Evolutionary conservation across 2,888 invertebrate species (phyloP), one percentile per base, ranked within the genome.

Genomic region (Thymelicus acteon): DNA sequence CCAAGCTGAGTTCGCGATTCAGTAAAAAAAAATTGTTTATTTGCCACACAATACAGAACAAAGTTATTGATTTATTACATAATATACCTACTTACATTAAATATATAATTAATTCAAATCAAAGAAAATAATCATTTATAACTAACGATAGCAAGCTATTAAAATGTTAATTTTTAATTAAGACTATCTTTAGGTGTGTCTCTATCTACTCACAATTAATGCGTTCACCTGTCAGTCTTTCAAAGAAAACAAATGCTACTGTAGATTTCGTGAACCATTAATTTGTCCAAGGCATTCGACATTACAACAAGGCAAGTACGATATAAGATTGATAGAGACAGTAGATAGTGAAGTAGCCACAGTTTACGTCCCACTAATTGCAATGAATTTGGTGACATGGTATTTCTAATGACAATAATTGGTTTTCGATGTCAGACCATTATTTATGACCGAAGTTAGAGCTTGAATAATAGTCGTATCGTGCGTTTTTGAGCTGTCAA

Each of bases 341-440:
- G 13, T 57, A 6, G 13, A 24, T 69, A 63, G 62, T 44, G 31
- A 31, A 31, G 31, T 31, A 31, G 47, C 48, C 39, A 57, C 48
- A 57, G 57, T 48, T 57, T 63, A 47, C 44, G 62, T 67, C 40
- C 40, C 15, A 31, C 68, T 63, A 57, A 69, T 63, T 69, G 58
- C 39, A 69, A 69, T 62, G 57, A 69, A 37, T 69, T 68, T 63
- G 68, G 68, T 10, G 68, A 63, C 68, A 63, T 69, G 57, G 68
- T 57, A 19, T 31, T 31, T 19, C 7, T 6, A 54, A 54, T 24
- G 54, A 8, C 31, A 7, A 24, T 54, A 69, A 69, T 69, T 69
- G 57, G 57, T 57, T 69, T 69, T 57, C 37, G 57, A 47, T 40
- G 47, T 39, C 57, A 10, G 47, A 13, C 47, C n/a, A 47, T 54